Conservation (phyloP, 1,140 invertebrate species). For the Laupala kohalensis region DNA sequence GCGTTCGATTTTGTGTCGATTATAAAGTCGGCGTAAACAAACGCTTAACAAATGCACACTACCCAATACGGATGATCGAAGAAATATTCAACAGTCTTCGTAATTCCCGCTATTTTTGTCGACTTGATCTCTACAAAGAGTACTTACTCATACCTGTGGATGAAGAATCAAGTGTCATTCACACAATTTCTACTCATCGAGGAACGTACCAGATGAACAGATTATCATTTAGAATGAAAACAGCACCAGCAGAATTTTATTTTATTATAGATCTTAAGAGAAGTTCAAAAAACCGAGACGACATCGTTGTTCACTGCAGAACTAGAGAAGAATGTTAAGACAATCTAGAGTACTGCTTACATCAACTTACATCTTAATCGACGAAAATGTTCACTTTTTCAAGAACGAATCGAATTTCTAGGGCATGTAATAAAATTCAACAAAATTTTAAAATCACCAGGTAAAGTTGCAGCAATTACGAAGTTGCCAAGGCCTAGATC, state of each 20-base stretch:
- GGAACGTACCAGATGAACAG: too few species aligned
- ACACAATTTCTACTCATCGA: background rate
- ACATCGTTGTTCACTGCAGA: background rate
- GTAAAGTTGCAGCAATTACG: background rate
- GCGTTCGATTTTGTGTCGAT: slow-evolving; percentile 27
- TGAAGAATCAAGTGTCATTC: too few species aligned
- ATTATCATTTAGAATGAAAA: background rate
- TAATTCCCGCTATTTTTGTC: background rate
- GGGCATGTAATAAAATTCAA: background rate
- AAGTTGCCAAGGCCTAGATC: background rate
- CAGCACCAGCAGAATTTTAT: background rate
- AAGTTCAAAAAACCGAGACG: background rate
- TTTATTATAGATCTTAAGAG: background rate
- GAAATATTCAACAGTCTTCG: background rate
- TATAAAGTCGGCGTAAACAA: slow-evolving; percentile 20
- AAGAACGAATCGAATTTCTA: background rate
- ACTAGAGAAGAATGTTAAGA: background rate
- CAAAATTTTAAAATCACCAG: background rate
- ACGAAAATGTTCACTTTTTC: background rate
- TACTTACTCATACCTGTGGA: too few species aligned
- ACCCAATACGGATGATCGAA: background rate
- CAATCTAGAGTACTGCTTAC: background rate
- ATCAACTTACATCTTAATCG: background rate
- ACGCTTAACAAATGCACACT: background rate
- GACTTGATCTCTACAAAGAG: background rate